Percentiles rank a stretch among this genome's conserved stretches.
phyloP scores from a whole-genome alignment of 2,797 vertebrate genomes.

The Choloepus didactylus region DNA sequence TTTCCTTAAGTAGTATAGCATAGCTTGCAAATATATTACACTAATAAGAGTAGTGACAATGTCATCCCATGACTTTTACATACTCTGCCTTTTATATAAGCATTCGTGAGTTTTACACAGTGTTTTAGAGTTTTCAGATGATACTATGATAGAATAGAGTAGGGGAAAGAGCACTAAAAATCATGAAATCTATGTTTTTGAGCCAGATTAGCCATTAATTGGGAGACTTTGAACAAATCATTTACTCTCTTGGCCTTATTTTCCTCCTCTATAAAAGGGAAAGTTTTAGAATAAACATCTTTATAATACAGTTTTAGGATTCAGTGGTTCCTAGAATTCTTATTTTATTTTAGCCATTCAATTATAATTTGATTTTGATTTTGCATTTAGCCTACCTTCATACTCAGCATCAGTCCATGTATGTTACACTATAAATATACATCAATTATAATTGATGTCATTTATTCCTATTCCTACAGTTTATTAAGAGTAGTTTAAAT shows the following conservation, averaged over 20 bases:
- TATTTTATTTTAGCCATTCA: not conserved
- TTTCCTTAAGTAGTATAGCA: not conserved
- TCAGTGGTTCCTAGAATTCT: not conserved
- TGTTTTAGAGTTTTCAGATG: not conserved
- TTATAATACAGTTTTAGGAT: not conserved
- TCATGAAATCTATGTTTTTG: not conserved
- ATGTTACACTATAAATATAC: not conserved
- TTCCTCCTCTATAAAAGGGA: not conserved
- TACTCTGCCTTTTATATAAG: not conserved
- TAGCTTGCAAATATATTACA: not conserved
- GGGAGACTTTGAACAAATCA: not conserved
- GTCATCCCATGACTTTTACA: not conserved
- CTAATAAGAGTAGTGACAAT: not conserved
- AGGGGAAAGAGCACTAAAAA: not conserved
- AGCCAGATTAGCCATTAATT: not conserved
- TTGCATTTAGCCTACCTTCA: not conserved
- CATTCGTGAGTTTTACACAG: not conserved
- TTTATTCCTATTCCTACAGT: not conserved
- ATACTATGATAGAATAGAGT: not conserved
- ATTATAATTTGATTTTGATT: not conserved
- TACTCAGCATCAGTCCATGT: not conserved
- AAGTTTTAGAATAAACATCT: not conserved
- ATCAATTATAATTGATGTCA: not conserved
- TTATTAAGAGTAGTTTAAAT: not conserved
- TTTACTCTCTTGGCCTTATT: not conserved